Evolutionary conservation across 2,888 invertebrate genomes (phyloP).

Genomic region (Epinotia nisella): DNA sequence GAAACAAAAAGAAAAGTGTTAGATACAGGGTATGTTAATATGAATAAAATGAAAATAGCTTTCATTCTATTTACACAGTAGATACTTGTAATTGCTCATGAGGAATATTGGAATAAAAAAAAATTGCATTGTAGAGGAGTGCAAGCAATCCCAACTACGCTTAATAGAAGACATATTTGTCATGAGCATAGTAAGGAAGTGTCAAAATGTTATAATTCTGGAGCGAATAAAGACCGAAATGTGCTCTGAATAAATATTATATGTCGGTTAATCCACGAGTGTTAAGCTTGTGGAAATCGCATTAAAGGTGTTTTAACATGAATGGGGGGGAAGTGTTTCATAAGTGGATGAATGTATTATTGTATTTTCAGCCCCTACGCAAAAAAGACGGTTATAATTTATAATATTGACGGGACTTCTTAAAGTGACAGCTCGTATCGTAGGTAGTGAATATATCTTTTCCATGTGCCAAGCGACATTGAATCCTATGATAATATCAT

Average conservation of each 20-base stretch:
- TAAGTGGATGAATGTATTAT: constrained; percentile 9
- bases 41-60: no score
- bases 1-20: constrained; percentile 3
- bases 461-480: no score
- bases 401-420: not conserved
- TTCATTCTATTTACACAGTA: no score
- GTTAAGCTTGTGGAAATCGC: constrained; percentile 23
- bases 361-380: not conserved
- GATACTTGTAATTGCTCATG: no score
- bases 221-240: constrained; percentile 22
- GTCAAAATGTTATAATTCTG: constrained; percentile 7
- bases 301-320: constrained; percentile 14
- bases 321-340: not conserved
- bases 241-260: constrained; percentile 38
- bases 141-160: not conserved
- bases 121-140: no score
- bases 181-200: constrained; percentile 17
- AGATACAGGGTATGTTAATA: not conserved
- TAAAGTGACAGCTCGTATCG: not conserved
- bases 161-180: not conserved
- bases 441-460: no score
- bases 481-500: no score
- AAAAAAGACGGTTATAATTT: not conserved
- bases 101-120: no score
- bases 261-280: constrained; percentile 33